Base-by-base conservation (phyloP, 2,797 vertebrate species). In the Hypotaenidia okinawae region DNA sequence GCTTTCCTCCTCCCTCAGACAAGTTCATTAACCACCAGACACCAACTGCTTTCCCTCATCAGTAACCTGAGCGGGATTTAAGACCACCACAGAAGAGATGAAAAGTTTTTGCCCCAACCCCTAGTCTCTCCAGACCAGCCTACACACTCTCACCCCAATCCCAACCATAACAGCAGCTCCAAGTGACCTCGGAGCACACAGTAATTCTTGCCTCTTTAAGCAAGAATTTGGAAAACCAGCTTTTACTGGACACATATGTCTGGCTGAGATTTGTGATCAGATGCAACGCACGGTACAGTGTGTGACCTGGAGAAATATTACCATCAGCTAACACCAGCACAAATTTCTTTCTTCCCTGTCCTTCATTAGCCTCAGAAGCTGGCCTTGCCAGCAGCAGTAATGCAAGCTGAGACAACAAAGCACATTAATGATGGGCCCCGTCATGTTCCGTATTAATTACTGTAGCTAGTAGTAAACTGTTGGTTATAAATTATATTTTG, bases 401-500 rank as follows among this genome's bases (percentile, higher is more conserved):
- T 35, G 58, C 93, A 93, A 95, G 66, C 77, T 62, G 67, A 92
- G 75, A 94, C 93, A 95, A 92, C 89, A 94, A 92, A 95, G 91
- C 82, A 77, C 84, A 84, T 95, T 95, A 97, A 96, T 84, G 94
- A 96, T 87, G 57, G 66, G 74, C 61, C 76, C 77, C 54, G 8
- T 94, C 89, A 76, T 85, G 90, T 63, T 89, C 84, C 22, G 14
- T 86, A 96, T 96, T 94, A 95, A 94, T 95, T 92, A 96, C 73
- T 27, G 67, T 45, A 94, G 92, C 94, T 83, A 66, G 84, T 68
- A 89, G 93, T 93, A 96, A 89, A 93, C 84, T 73, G 90, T 13
- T 89, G 79, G 79, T 72, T 94, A 86, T 95, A 95, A 94, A 96
- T 94, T 92, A 73, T 86, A 82, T 89, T 94, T 92, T 95, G 91